A percentile compares a stretch with the other conserved stretches of the same genome.
phyloP scores from a whole-genome alignment of 2,797 vertebrate species.

The Macropus fuliginosus region DNA sequence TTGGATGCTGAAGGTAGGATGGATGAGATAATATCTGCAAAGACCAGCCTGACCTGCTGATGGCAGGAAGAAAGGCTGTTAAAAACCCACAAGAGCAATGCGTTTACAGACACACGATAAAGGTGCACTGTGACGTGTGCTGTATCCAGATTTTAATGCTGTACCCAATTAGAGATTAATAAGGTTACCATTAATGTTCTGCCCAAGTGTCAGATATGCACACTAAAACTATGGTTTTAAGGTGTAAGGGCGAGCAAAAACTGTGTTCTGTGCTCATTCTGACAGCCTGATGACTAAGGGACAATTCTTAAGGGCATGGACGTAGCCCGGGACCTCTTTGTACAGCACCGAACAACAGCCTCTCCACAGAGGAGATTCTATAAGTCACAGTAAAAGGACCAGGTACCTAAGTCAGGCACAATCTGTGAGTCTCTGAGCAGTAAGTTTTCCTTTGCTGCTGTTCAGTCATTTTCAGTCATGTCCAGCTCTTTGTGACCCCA shows the following conservation, averaged over 20 bases:
- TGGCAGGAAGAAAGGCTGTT: neutral
- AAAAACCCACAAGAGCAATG: neutral
- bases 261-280: neutral
- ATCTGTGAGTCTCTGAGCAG: neutral
- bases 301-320: neutral
- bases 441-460: neutral
- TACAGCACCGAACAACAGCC: neutral
- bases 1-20: neutral
- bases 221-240: neutral
- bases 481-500: neutral
- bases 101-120: neutral
- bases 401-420: neutral
- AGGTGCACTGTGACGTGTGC: neutral
- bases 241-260: neutral
- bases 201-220: neutral
- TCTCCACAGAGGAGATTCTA: neutral
- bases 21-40: neutral
- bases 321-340: neutral
- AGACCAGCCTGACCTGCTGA: neutral
- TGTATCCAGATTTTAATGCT: neutral
- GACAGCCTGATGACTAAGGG: neutral
- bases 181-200: neutral
- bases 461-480: neutral
- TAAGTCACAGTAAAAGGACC: neutral
- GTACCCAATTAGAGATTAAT: neutral